Evolutionary conservation across 2,113 vertebrate genomes (phyloP).

Genomic region (Notothenia coriiceps): DNA sequence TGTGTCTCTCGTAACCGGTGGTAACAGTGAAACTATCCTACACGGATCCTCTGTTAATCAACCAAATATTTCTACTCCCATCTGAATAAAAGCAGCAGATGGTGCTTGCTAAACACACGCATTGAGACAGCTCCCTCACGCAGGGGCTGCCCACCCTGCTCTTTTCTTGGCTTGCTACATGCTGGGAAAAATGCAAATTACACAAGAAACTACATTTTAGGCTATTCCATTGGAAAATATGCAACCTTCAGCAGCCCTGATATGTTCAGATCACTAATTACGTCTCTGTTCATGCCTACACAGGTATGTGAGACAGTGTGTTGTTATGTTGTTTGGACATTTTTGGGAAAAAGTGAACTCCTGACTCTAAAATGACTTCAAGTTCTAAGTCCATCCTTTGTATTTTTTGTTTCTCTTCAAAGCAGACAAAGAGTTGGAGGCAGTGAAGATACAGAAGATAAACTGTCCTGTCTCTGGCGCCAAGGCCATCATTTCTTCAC

Average conservation of each 20-base stretch:
- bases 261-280: conserved; percentile 27
- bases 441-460: conserved; percentile 52
- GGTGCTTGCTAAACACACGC: conserved; percentile 75
- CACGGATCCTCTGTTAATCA: conserved; percentile 71
- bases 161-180: conserved; percentile 63
- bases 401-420: conserved; percentile 28
- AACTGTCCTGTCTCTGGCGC: conserved; percentile 55
- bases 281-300: neutral
- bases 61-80: conserved; percentile 77
- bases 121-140: conserved; percentile 70
- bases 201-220: conserved; percentile 40
- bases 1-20: conserved; percentile 47
- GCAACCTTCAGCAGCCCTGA: neutral
- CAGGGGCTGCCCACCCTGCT: conserved; percentile 67
- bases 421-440: conserved; percentile 17
- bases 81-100: conserved; percentile 76
- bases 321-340: conserved; percentile 7
- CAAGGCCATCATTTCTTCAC: conserved; percentile 59
- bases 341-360: conserved; percentile 1
- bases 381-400: conserved; percentile 23
- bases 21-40: conserved; percentile 59
- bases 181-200: conserved; percentile 37
- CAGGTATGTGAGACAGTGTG: neutral
- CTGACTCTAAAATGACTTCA: conserved; percentile 5
- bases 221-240: conserved; percentile 32